Conservation (phyloP, 2,797 vertebrate species). For the Lindbergichthys nudifrons region DNA sequence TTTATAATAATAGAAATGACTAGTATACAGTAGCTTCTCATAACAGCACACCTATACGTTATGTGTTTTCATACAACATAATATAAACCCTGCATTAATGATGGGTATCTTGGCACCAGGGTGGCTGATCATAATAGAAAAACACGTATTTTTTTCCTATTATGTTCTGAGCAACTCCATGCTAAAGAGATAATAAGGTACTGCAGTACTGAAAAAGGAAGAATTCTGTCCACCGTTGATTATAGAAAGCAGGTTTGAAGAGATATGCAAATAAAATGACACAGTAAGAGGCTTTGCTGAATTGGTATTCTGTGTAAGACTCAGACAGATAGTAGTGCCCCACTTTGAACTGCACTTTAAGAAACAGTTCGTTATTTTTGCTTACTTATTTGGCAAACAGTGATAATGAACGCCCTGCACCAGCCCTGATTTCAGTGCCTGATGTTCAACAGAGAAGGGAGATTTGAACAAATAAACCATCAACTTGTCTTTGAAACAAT, state of each 20-base stretch:
- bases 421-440: neutral
- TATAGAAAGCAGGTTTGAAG: slow-evolving; percentile 60
- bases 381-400: slow-evolving; percentile 21
- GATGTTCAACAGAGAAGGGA: slow-evolving; percentile 5
- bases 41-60: neutral
- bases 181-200: slow-evolving; percentile 43
- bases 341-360: slow-evolving; percentile 52
- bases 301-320: slow-evolving; percentile 56
- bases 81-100: neutral
- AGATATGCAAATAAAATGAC: slow-evolving; percentile 75
- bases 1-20: no score
- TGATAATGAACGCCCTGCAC: neutral
- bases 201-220: slow-evolving; percentile 39
- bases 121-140: neutral
- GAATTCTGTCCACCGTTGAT: slow-evolving; percentile 61
- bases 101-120: slow-evolving; percentile 10
- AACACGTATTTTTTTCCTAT: neutral
- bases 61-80: neutral
- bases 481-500: neutral
- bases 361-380: slow-evolving; percentile 45
- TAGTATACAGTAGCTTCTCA: neutral
- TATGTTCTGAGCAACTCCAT: slow-evolving; percentile 6
- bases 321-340: slow-evolving; percentile 30
- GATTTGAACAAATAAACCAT: neutral
- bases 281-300: slow-evolving; percentile 62